Conservation (phyloP, 2,113 vertebrate genomes). For the Tapirus terrestris region DNA sequence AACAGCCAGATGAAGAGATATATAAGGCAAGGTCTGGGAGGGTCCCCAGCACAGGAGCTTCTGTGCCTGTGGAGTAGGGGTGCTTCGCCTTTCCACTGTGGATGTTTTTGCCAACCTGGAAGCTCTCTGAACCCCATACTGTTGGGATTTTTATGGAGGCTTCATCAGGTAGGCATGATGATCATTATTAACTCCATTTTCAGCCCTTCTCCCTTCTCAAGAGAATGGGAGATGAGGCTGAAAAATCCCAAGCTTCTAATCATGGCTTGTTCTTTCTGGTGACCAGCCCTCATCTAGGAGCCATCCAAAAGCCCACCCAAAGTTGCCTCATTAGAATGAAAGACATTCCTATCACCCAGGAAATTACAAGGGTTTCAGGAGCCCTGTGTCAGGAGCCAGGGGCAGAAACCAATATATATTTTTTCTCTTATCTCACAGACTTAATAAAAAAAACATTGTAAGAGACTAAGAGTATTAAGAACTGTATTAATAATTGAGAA, state of each 20-base stretch:
- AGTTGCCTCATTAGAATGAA: neutral
- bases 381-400: neutral
- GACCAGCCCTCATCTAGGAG: neutral
- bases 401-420: neutral
- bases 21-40: neutral
- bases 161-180: neutral
- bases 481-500: neutral
- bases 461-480: neutral
- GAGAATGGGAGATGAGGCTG: neutral
- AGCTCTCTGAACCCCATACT: neutral
- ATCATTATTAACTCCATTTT: neutral
- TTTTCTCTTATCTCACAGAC: neutral
- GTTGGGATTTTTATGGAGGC: neutral
- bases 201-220: neutral
- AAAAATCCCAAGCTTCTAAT: neutral
- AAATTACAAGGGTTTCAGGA: neutral
- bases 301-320: neutral
- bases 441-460: neutral
- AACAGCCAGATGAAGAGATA: neutral
- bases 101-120: neutral
- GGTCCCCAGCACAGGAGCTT: neutral
- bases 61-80: neutral
- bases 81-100: neutral
- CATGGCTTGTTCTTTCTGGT: neutral
- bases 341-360: neutral